phyloP scores from a whole-genome alignment of 2,797 vertebrate genomes.

The Merluccius polli region DNA sequence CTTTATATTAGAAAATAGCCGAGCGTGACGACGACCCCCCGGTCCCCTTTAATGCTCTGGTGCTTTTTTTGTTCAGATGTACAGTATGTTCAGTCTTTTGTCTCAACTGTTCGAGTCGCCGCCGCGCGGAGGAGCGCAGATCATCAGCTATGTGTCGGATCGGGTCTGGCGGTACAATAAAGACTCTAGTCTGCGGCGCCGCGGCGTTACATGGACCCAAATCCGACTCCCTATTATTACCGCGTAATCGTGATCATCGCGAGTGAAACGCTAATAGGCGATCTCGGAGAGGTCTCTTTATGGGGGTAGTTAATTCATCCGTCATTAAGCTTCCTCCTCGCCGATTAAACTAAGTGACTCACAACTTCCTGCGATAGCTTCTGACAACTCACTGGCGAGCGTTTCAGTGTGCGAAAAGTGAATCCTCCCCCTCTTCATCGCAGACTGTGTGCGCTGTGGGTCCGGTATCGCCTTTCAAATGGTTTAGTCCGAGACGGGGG shows the following conservation, averaged over 20 bases:
- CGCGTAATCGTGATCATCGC: not conserved
- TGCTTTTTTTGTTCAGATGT: too few species aligned
- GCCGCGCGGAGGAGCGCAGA: too few species aligned
- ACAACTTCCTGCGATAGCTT: not conserved
- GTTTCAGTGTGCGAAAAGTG: not conserved
- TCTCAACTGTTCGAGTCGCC: too few species aligned
- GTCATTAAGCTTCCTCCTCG: not conserved
- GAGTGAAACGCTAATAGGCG: not conserved
- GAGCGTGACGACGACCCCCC: too few species aligned
- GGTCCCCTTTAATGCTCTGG: too few species aligned
- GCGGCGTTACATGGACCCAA: not conserved
- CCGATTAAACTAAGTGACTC: not conserved
- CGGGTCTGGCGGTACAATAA: not conserved
- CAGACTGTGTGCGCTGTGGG: not conserved
- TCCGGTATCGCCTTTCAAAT: not conserved
- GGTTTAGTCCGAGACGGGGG: not conserved
- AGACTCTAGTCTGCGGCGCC: not conserved
- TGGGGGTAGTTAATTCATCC: not conserved
- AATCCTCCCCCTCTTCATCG: not conserved
- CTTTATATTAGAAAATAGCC: too few species aligned
- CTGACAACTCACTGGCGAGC: not conserved
- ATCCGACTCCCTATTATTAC: not conserved
- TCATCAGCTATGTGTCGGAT: too few species aligned
- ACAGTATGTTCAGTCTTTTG: too few species aligned
- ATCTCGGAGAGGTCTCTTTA: not conserved